Conservation (phyloP, 2,113 vertebrate genomes). For the Atlantisia rogersi region DNA sequence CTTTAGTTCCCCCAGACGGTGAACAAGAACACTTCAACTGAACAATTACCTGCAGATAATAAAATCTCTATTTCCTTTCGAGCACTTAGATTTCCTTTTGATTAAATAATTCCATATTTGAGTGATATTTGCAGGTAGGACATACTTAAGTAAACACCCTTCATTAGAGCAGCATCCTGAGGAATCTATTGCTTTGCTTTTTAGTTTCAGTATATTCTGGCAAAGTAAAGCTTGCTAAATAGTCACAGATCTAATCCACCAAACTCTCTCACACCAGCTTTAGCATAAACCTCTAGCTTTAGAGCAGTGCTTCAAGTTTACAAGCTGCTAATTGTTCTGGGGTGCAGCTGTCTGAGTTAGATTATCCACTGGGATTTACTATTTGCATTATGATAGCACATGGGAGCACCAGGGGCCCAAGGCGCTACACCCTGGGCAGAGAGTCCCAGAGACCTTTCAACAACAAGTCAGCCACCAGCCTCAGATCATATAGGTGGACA, state of each 20-base stretch:
- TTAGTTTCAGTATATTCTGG: background rate
- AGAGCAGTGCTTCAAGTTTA: background rate
- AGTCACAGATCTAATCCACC: background rate
- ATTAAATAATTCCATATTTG: conserved; percentile 41
- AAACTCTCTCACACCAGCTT: background rate
- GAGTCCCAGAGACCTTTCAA: background rate
- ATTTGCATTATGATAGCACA: background rate
- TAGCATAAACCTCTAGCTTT: background rate
- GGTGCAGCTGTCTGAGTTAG: background rate
- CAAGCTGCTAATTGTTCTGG: background rate
- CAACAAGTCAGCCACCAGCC: background rate
- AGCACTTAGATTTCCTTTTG: conserved; percentile 14
- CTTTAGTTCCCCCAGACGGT: background rate
- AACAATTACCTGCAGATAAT: conserved; percentile 11
- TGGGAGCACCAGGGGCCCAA: fast-evolving
- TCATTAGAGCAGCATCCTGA: conserved; percentile 9
- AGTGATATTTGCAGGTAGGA: background rate
- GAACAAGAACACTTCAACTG: background rate
- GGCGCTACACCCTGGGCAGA: fast-evolving
- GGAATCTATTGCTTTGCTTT: conserved; percentile 5
- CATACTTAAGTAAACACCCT: background rate
- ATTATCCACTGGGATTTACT: background rate
- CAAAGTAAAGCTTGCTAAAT: background rate
- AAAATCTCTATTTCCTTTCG: conserved; percentile 29
- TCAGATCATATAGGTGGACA: background rate